Percentiles rank a stretch among this genome's conserved stretches.
These are phyloP conservation scores for Bombus picipes DNA, from an alignment of 1,140 invertebrate species.

Conservation along the genomic window DNA sequence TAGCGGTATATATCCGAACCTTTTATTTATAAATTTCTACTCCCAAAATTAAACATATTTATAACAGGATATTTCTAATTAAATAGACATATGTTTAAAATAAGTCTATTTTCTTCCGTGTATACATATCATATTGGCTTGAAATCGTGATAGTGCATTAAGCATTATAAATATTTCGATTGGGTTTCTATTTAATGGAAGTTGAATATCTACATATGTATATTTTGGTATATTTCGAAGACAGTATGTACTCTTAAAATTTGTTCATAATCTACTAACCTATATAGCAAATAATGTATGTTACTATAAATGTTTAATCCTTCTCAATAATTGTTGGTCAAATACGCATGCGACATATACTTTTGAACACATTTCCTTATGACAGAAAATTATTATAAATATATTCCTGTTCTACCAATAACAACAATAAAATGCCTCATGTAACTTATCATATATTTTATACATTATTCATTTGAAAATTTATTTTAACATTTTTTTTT, in stretches of 20 bases:
- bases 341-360: neutral
- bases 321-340: conserved; percentile 13
- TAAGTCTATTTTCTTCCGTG: neutral
- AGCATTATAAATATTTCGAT: conserved; percentile 18
- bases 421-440: neutral
- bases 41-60: conserved; percentile 42
- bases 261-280: conserved; percentile 31
- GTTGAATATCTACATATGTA: conserved; percentile 29
- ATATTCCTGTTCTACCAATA: conserved; percentile 4
- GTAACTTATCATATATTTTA: conserved; percentile 13
- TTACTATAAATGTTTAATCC: neutral
- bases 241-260: conserved; percentile 17
- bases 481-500: conserved; percentile 1
- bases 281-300: conserved; percentile 10
- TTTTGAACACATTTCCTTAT: conserved; percentile 33
- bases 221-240: conserved; percentile 23
- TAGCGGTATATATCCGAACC: neutral
- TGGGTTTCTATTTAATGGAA: conserved; percentile 26
- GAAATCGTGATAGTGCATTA: conserved; percentile 24
- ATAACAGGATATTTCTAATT: neutral
- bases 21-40: conserved; percentile 38
- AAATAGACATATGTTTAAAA: neutral
- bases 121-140: conserved; percentile 17
- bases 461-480: neutral
- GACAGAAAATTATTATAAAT: conserved; percentile 13